Evolutionary conservation across 2,888 invertebrate genomes (phyloP).

Genomic region (Theodoxus fluviatilis): DNA sequence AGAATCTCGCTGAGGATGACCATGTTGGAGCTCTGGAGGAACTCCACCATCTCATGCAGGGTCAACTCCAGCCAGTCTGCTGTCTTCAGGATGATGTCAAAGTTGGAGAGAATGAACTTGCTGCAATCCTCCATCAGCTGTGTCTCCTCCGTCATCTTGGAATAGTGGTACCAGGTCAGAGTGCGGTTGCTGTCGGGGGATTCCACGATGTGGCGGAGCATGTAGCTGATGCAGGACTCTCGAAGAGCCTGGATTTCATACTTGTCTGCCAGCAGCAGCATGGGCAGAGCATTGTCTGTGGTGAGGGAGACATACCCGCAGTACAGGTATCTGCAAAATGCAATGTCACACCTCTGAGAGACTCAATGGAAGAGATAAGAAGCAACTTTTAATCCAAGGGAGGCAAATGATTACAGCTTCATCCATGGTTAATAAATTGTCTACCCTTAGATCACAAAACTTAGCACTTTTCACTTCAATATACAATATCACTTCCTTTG

Average conservation of each 20-base stretch:
- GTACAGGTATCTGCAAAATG: constrained; percentile 50
- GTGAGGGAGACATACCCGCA: constrained; percentile 46
- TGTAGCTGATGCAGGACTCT: constrained; percentile 50
- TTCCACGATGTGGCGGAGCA: constrained; percentile 55
- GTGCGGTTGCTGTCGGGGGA: constrained; percentile 53
- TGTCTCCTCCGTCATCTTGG: constrained; percentile 49
- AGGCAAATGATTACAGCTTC: not conserved
- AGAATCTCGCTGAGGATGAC: constrained; percentile 49
- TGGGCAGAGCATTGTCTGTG: constrained; percentile 49
- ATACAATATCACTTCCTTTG: too few relatives aligned
- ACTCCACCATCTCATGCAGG: constrained; percentile 45
- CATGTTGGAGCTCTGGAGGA: constrained; percentile 51
- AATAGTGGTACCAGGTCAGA: constrained; percentile 57
- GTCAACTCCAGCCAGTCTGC: constrained; percentile 52
- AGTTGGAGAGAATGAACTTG: constrained; percentile 53
- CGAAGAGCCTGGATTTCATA: constrained; percentile 54
- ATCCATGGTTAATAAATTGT: not conserved
- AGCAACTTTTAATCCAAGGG: not conserved
- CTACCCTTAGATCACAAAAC: not conserved
- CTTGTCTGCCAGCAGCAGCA: constrained; percentile 52
- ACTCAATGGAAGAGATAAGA: not conserved
- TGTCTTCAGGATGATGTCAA: constrained; percentile 50
- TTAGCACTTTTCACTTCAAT: not conserved
- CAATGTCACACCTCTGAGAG: not conserved
- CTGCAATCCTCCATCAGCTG: constrained; percentile 48